Evolutionary conservation across 1,140 invertebrate genomes (phyloP).

Genomic region (Andrena cerasifolii): DNA sequence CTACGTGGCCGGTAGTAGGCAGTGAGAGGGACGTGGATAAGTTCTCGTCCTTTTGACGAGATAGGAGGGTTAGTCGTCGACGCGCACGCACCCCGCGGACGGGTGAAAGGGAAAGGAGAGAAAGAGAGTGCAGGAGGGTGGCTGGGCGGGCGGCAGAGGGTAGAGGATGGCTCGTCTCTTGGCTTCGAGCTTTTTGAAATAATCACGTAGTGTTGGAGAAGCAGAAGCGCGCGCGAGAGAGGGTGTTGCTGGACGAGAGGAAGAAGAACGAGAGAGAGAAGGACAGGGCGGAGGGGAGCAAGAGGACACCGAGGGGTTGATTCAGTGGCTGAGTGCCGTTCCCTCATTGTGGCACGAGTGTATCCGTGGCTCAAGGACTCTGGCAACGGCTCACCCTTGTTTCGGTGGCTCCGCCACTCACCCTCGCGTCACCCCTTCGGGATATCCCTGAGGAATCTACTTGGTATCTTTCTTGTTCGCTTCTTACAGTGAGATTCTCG

Average conservation of each 20-base stretch:
- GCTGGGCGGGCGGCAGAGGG: background rate
- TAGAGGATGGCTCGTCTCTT: slow-evolving; percentile 65
- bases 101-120: slow-evolving; percentile 30
- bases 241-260: slow-evolving; percentile 58
- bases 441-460: slow-evolving; percentile 46
- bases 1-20: slow-evolving; percentile 14
- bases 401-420: slow-evolving; percentile 39
- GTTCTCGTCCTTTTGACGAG: slow-evolving; percentile 34
- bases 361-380: slow-evolving; percentile 70
- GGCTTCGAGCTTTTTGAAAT: slow-evolving; percentile 77
- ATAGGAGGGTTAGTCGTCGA: slow-evolving; percentile 5
- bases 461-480: slow-evolving; percentile 8
- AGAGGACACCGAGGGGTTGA: slow-evolving; percentile 70
- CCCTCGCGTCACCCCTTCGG: slow-evolving; percentile 18
- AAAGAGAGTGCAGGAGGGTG: slow-evolving; percentile 23
- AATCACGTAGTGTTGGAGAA: slow-evolving; percentile 80
- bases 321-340: slow-evolving; percentile 76
- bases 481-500: slow-evolving; percentile 23
- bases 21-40: slow-evolving; percentile 8
- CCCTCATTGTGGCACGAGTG: slow-evolving; percentile 70
- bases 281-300: slow-evolving; percentile 28
- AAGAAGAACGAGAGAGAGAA: slow-evolving; percentile 48
- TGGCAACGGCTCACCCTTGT: slow-evolving; percentile 48
- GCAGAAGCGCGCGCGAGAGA: slow-evolving; percentile 69
- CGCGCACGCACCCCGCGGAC: background rate